Base-by-base conservation (phyloP, 2,797 vertebrate genomes). In the Rhabdomys pumilio region DNA sequence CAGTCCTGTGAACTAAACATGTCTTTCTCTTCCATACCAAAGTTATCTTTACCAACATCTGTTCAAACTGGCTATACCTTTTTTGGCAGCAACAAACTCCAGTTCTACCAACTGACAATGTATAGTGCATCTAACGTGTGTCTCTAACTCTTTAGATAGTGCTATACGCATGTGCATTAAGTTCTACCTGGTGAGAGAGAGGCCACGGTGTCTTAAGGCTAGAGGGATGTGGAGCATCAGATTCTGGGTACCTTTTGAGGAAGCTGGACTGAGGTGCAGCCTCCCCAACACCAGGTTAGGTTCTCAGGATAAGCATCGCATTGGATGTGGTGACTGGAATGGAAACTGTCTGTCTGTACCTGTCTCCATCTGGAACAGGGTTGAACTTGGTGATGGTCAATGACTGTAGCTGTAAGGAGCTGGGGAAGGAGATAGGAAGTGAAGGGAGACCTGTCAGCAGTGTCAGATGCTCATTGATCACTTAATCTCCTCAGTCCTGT, bases 1-100 rank as follows among this genome's bases (percentile, higher is more conserved):
- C 57, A 95, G 4, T 89, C 77, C 44, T 55, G 41, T 38, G 61
- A 92, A 79, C 61, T 87, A 67, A 38, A 41, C 61, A 26, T 72
- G 26, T n/a, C 65, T 90, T 85, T 81, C 90, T 84, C 87, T 67
- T 77, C 88, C 34, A 47, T 91, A 63, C 75, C 55, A 61, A 34
- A 55, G 29, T 87, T 67, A 87, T 63, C 75, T 38, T 92, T 75
- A 59, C 80, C 34, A 77, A 47, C 79, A 29, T 91, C 88, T 94
- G 3, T 61, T 90, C 84, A 90, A 80, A 88, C 31, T 17, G 29
- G 13, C 69, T 75, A 3, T 79, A 67, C 29, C 29, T 83, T 94
- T 65, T 82, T 73, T 67, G 19, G 31, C 24, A 38, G 6, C 44
- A 73, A 82, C 14, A 31, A 41, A 47, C 63, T 72, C 75, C 34